Percentiles rank a stretch among this genome's conserved stretches.
phyloP scores from a whole-genome alignment of 2,113 vertebrate species.

The Catagonus wagneri region DNA sequence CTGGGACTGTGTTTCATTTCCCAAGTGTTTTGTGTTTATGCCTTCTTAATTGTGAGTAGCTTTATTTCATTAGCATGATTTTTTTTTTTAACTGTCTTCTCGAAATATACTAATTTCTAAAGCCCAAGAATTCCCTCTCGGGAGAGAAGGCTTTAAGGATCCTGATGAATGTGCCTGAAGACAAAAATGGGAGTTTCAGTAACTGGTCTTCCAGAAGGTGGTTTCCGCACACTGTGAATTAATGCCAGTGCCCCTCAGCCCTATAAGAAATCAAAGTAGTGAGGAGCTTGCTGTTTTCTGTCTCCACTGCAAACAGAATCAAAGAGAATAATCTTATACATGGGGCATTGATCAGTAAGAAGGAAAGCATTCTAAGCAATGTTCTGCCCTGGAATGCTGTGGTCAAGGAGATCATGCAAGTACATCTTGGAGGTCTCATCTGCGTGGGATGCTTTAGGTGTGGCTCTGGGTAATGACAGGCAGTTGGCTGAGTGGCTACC shows the following conservation, averaged over 20 bases:
- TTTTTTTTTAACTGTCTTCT: neutral
- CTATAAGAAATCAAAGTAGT: neutral
- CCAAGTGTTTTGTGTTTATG: conserved; percentile 29
- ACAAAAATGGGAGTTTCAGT: neutral
- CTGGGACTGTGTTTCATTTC: conserved; percentile 13
- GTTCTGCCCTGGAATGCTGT: neutral
- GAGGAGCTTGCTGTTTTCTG: neutral
- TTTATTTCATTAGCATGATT: conserved; percentile 49
- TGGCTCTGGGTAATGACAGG: neutral
- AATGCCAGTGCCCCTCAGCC: neutral
- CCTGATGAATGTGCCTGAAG: neutral
- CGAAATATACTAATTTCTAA: conserved; percentile 2
- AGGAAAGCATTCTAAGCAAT: neutral
- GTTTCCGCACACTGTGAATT: neutral
- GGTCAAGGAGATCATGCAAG: neutral
- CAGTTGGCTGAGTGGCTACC: neutral
- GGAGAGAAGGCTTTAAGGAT: neutral
- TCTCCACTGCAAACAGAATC: neutral
- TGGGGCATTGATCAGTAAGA: neutral
- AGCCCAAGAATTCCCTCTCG: neutral
- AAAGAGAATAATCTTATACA: neutral
- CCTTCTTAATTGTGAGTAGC: conserved; percentile 41
- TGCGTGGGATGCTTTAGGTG: neutral
- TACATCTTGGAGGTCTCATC: neutral
- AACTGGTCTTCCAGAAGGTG: neutral